phyloP scores from a whole-genome alignment of 2,797 vertebrate species.

The Pseudopleuronectes americanus region DNA sequence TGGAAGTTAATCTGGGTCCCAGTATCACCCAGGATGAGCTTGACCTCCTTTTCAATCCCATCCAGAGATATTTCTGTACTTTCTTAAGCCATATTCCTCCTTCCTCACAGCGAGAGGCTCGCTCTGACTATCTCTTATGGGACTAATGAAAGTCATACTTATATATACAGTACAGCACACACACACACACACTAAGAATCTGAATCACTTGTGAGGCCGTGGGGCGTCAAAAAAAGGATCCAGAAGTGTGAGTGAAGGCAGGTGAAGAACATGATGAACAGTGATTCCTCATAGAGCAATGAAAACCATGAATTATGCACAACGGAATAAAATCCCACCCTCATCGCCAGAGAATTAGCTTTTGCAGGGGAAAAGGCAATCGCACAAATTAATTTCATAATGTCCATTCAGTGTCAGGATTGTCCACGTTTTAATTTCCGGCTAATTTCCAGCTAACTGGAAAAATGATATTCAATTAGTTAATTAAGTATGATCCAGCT shows the following conservation, averaged over 20 bases:
- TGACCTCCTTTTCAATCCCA: constrained; percentile 67
- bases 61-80: constrained; percentile 69
- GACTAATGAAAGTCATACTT: constrained; percentile 65
- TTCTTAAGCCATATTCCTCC: constrained; percentile 69
- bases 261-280: constrained; percentile 3
- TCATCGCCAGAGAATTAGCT: constrained; percentile 57
- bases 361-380: constrained; percentile 58
- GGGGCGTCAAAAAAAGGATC: constrained; percentile 6
- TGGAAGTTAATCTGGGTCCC: constrained; percentile 58
- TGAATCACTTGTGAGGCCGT: background rate
- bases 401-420: constrained; percentile 80
- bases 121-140: constrained; percentile 51
- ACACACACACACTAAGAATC: constrained; percentile 11
- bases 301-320: constrained; percentile 44
- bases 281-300: constrained; percentile 12
- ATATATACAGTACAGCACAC: constrained; percentile 29
- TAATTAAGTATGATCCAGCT: constrained; percentile 88
- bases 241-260: constrained; percentile 14
- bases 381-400: constrained; percentile 72
- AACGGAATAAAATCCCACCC: constrained; percentile 54
- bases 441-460: constrained; percentile 84
- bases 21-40: constrained; percentile 59
- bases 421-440: constrained; percentile 79
- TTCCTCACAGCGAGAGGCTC: constrained; percentile 63
- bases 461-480: constrained; percentile 85